Evolutionary conservation across 1,140 invertebrate genomes (phyloP).

Genomic region (Lepidostoma basale): DNA sequence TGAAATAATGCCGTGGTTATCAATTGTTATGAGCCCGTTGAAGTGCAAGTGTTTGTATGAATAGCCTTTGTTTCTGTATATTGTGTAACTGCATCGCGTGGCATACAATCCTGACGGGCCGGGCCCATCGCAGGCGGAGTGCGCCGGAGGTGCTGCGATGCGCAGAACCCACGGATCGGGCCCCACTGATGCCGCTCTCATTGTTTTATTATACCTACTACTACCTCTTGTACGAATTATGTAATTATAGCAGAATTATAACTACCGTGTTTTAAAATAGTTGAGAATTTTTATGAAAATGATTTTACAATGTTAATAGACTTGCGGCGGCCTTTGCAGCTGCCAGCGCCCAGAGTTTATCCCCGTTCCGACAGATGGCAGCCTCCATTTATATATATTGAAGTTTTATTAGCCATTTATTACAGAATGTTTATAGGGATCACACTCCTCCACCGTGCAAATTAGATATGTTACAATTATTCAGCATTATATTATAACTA

Average conservation of each 20-base stretch:
- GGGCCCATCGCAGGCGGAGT: no score
- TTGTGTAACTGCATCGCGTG: no score
- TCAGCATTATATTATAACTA: no score
- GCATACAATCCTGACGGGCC: no score
- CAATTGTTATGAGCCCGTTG: background rate
- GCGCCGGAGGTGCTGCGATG: background rate
- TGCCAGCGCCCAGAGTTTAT: background rate
- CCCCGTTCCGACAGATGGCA: no score
- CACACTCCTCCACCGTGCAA: no score
- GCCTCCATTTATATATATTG: no score
- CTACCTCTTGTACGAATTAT: slow-evolving; percentile 46
- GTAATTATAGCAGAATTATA: slow-evolving; percentile 44
- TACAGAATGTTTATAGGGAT: no score
- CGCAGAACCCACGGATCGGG: background rate
- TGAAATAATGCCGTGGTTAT: no score
- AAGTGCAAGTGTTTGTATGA: background rate
- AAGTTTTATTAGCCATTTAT: no score
- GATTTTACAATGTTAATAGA: slow-evolving; percentile 15
- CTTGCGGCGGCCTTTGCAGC: background rate
- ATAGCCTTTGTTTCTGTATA: background rate
- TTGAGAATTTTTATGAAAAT: slow-evolving; percentile 25
- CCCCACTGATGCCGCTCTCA: background rate
- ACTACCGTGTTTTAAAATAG: slow-evolving; percentile 26
- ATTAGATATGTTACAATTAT: no score
- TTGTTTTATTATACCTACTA: slow-evolving; percentile 40